Percentiles rank a stretch among this genome's conserved stretches.
Evolutionary conservation across 2,113 vertebrate genomes (phyloP).

Genomic region (Neotoma lepida): DNA sequence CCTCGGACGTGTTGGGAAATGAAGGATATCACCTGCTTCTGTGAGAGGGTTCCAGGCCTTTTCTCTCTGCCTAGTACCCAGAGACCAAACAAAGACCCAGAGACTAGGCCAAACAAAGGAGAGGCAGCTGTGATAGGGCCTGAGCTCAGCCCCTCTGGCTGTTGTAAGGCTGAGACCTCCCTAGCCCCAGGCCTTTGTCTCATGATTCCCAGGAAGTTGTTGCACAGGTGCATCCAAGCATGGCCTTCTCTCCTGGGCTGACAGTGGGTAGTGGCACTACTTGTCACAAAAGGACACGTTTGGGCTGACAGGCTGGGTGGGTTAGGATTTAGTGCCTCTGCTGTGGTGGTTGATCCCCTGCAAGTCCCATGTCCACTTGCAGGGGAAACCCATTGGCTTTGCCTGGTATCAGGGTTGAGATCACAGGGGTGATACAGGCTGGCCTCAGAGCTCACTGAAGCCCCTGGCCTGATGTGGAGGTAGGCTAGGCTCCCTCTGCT

Average conservation of each 20-base stretch:
- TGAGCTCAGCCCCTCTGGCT: neutral
- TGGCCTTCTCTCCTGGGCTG: neutral
- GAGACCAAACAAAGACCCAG: neutral
- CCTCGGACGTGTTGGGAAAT: too few relatives aligned
- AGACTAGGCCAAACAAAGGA: neutral
- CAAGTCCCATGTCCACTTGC: neutral
- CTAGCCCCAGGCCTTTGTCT: neutral
- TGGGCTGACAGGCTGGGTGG: neutral
- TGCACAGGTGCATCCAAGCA: neutral
- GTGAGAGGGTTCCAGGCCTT: neutral
- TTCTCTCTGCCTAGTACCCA: neutral
- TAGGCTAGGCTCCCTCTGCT: neutral
- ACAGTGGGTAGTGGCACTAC: neutral
- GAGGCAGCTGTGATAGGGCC: neutral
- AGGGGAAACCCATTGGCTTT: neutral
- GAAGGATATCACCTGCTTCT: neutral
- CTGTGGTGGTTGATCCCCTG: neutral
- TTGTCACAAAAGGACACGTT: neutral
- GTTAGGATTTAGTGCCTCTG: neutral
- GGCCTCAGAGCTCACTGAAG: neutral
- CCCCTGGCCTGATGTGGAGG: neutral
- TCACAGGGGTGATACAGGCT: neutral
- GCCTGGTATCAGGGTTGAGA: neutral
- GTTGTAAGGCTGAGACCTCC: too few relatives aligned
- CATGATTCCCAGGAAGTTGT: neutral